Evolutionary conservation across 2,888 invertebrate genomes (phyloP), one percentile per base, ranked within the genome.

Genomic region (Oscheius sp.): DNA sequence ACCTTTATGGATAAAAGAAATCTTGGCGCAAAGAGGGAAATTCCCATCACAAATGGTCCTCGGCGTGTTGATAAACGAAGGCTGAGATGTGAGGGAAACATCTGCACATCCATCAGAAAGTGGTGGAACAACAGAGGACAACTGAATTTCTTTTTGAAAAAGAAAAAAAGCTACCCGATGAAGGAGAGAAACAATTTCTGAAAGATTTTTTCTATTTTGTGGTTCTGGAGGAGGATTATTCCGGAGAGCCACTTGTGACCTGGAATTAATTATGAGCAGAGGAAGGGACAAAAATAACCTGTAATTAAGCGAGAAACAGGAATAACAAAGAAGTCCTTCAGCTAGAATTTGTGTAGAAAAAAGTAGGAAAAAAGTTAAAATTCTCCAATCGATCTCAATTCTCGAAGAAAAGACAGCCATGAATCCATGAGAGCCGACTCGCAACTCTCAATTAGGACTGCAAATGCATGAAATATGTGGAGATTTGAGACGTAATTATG

Each of bases 241-340:
- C 29, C 61, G 42, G 17, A 45, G 61, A 4, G 61, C 61, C 10
- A 61, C 61, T 45, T 45, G 61, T n/a, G 61, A 61, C 27, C 61
- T 61, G 31, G n/a, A 57, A 2, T 8, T 0, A 17, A 1, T 55
- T n/a, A 8, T 25, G 5, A 10, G 20, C n/a, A 17, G 20, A 12
- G 4, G 20, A 1, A 23, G 20, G 3, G 27, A 25, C 3, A 23
- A 2, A 8, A 45, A 15, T 10, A 25, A 61, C 61, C 61, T 23
- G 31, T 61, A 61, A 17, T 61, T 61, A 2, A 61, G 45, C 10
- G 61, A 61, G 20, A 45, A 61, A 45, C 61, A 61, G 5, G 61
- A 61, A 25, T 61, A 61, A 25, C 61, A 61, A 20, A 61, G 42
- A 10, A 61, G 42, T 4, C 29, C 61, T 15, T 42, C 61, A 6